Percentiles rank a stretch among this genome's conserved stretches.
phyloP scores from a whole-genome alignment of 2,797 vertebrate genomes.

The Hoplostethus atlanticus region DNA sequence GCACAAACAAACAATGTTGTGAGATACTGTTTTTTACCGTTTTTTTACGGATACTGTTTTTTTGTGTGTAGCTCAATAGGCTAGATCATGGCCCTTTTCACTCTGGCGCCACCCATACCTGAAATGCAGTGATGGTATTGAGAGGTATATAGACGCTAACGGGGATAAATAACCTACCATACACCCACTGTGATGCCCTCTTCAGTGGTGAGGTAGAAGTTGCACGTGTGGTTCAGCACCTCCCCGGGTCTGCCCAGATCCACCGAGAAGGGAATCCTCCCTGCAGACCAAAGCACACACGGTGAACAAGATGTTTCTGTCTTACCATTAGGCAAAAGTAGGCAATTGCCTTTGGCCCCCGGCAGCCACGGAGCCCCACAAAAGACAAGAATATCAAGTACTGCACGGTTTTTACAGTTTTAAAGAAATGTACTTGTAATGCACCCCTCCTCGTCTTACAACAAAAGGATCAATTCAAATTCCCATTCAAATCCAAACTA shows the following conservation, averaged over 20 bases:
- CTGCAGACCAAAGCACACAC: slow-evolving; percentile 64
- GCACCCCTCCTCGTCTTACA: too few species aligned
- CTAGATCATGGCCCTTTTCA: slow-evolving; percentile 1
- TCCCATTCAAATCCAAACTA: too few species aligned
- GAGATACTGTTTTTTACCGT: slow-evolving; percentile 9
- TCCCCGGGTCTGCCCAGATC: slow-evolving; percentile 80
- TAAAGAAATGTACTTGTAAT: too few species aligned
- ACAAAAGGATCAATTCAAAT: too few species aligned
- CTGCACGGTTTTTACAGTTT: too few species aligned
- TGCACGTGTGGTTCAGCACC: slow-evolving; percentile 83
- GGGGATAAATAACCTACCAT: slow-evolving; percentile 79
- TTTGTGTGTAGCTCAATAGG: slow-evolving; percentile 26
- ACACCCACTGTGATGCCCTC: slow-evolving; percentile 82
- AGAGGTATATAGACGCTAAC: slow-evolving; percentile 7
- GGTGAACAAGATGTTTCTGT: slow-evolving; percentile 41
- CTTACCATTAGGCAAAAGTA: not conserved
- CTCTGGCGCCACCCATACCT: slow-evolving; percentile 26
- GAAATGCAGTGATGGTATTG: slow-evolving; percentile 13
- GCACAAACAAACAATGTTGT: slow-evolving; percentile 34
- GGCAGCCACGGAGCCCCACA: too few species aligned
- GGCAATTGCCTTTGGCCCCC: too few species aligned
- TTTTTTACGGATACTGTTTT: not conserved
- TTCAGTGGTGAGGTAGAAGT: slow-evolving; percentile 84
- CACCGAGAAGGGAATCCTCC: slow-evolving; percentile 78
- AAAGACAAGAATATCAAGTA: too few species aligned